Evolutionary conservation across 2,888 invertebrate genomes (phyloP).

Genomic region (Drosophila gaucha): DNA sequence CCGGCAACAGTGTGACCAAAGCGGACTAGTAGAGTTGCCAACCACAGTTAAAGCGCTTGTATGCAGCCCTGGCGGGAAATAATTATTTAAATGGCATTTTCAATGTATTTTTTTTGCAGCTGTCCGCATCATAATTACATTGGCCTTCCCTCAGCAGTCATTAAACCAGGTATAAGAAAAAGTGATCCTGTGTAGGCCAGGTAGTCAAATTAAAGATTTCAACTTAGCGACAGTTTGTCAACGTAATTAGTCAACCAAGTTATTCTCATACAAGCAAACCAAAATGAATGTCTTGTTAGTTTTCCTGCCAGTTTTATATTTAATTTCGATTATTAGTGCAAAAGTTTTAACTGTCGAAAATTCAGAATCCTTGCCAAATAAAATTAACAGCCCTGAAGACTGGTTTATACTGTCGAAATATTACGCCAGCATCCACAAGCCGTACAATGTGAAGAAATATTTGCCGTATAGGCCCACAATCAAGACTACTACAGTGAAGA

Average conservation of each 20-base stretch:
- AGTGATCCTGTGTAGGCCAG: conserved; percentile 13
- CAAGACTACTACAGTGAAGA: not conserved
- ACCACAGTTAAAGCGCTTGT: not conserved
- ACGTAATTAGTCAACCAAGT: conserved; percentile 40
- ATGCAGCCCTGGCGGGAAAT: conserved; percentile 15
- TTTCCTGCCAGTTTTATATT: conserved; percentile 10
- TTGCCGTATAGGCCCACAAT: conserved; percentile 53
- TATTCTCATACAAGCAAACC: conserved; percentile 13
- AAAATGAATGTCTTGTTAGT: conserved; percentile 34
- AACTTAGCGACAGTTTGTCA: not conserved
- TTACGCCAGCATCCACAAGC: conserved; percentile 50
- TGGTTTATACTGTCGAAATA: conserved; percentile 59
- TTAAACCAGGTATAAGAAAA: conserved; percentile 40
- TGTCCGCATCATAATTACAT: conserved; percentile 7
- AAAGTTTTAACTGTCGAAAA: not conserved
- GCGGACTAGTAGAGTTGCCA: conserved; percentile 20
- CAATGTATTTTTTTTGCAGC: conserved; percentile 10
- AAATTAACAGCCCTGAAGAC: conserved; percentile 46
- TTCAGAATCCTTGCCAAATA: conserved; percentile 18
- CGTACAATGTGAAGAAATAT: conserved; percentile 56
- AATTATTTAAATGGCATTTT: conserved; percentile 2
- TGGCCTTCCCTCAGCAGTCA: not conserved
- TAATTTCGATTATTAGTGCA: not conserved
- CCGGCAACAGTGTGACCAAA: conserved; percentile 50
- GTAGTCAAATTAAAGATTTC: conserved; percentile 38